Evolutionary conservation across 2,797 vertebrate genomes (phyloP), one percentile per base, ranked within the genome.

Genomic region (Momotus momota): DNA sequence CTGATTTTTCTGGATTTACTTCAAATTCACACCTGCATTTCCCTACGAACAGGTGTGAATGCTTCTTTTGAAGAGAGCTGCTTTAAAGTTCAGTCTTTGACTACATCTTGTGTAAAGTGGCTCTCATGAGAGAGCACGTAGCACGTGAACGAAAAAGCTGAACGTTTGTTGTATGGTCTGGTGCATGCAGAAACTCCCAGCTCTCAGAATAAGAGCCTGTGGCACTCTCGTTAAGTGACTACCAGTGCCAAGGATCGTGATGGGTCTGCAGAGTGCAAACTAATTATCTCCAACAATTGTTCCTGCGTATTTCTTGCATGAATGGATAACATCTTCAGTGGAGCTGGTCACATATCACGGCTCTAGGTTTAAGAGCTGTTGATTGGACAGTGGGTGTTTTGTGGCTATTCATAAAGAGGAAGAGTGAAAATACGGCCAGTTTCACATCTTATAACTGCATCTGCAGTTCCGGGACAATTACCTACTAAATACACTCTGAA

Each of bases 231-330:
- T 62, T 81, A 85, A 85, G 90, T 41, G 81, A 77, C 86, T 83
- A 8, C 86, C 60, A 48, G 40, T 79, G 95, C 96, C 96, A 96
- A 81, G 89, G 82, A 94, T 93, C 4, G 29, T 93, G 96, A 94
- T 5, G 3, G 93, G 70, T 49, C 90, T 89, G 45, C 77, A 51
- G 65, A 95, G 85, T 95, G 86, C 58, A 94, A 97, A 94, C 75
- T 97, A 96, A 97, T 97, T 97, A 95, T 93, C 72, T 84, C 86
- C 78, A 86, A 82, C 95, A 92, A 95, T 95, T 85, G 73, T 33
- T 89, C 70, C 88, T 78, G 94, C 86, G 94, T 96, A 97, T 96
- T 97, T 97, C 94, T 91, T 20, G 73, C 94, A 97, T 97, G 94
- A 97, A 93, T 60, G 92, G 93, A 61, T 93, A 96, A 77, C 95